phyloP scores from a whole-genome alignment of 2,797 vertebrate genomes.

The Luscinia megarhynchos region DNA sequence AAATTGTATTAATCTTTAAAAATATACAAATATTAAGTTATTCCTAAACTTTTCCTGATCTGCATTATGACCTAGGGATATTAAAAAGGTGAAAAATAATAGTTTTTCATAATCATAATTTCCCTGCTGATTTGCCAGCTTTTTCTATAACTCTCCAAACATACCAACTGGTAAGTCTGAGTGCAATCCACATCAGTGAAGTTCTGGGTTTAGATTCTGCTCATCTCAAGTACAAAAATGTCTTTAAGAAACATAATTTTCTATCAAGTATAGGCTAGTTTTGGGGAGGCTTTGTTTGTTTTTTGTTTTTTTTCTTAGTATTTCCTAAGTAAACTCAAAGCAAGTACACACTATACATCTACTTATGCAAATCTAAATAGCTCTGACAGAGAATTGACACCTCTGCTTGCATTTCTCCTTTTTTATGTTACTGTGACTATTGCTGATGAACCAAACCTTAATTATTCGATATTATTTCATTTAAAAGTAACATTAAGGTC shows the following conservation, averaged over 20 bases:
- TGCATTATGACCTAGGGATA: not conserved
- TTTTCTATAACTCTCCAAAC: constrained; percentile 68
- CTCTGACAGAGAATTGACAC: not conserved
- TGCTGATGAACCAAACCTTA: not conserved
- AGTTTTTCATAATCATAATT: constrained; percentile 76
- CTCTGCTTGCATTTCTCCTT: not conserved
- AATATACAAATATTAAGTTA: not conserved
- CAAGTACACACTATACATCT: not conserved
- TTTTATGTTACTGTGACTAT: not conserved
- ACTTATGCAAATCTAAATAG: not conserved
- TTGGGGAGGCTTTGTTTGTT: not conserved
- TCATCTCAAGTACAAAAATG: constrained; percentile 39
- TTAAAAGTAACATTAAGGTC: not conserved
- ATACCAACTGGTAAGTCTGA: constrained; percentile 64
- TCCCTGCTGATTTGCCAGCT: constrained; percentile 76
- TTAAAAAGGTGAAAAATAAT: constrained; percentile 52
- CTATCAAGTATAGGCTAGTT: not conserved
- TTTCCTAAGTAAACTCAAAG: not conserved
- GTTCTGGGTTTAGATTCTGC: constrained; percentile 43
- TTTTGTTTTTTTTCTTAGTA: fast-evolving
- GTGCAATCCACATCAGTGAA: constrained; percentile 27
- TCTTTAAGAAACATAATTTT: constrained; percentile 2
- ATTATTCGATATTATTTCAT: not conserved
- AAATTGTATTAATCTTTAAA: not conserved
- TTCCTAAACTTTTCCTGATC: not conserved